These are phyloP conservation scores for Tigriopus californicus DNA, from an alignment of 2,888 invertebrate species.

Conservation along the genomic window DNA sequence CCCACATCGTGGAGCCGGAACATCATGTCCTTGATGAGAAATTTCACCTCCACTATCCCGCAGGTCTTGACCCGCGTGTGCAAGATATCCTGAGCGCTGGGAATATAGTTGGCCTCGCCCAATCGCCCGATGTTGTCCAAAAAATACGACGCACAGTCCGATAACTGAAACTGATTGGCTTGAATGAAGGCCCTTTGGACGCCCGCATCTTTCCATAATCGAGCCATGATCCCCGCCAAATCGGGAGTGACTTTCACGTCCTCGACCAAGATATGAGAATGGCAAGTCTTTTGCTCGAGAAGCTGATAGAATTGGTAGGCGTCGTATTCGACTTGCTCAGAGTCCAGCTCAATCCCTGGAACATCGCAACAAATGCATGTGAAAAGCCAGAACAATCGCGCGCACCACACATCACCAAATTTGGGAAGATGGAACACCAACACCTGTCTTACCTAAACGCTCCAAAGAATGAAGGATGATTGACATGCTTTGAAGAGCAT, in stretches of 20 bases:
- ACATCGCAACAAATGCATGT: no score
- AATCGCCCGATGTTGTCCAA: not conserved
- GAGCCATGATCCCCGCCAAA: not conserved
- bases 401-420: no score
- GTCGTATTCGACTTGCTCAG: not conserved
- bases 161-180: not conserved
- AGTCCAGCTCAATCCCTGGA: not conserved
- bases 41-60: slow-evolving; percentile 1
- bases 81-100: slow-evolving; percentile 1
- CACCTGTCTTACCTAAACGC: slow-evolving; percentile 2
- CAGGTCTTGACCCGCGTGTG: slow-evolving; percentile 1
- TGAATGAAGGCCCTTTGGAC: not conserved
- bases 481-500: slow-evolving; percentile 1
- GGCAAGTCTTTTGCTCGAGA: not conserved
- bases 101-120: not conserved
- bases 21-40: slow-evolving; percentile 5
- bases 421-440: no score
- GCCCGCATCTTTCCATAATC: slow-evolving; percentile 5
- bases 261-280: slow-evolving; percentile 1
- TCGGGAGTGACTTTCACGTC: slow-evolving; percentile 5
- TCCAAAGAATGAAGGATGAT: not conserved
- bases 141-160: slow-evolving; percentile 9
- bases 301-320: slow-evolving; percentile 7
- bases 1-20: slow-evolving; percentile 10
- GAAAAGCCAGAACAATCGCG: no score